Conservation (phyloP, 2,888 invertebrate species). For the Troglohyphantes excavatus region DNA sequence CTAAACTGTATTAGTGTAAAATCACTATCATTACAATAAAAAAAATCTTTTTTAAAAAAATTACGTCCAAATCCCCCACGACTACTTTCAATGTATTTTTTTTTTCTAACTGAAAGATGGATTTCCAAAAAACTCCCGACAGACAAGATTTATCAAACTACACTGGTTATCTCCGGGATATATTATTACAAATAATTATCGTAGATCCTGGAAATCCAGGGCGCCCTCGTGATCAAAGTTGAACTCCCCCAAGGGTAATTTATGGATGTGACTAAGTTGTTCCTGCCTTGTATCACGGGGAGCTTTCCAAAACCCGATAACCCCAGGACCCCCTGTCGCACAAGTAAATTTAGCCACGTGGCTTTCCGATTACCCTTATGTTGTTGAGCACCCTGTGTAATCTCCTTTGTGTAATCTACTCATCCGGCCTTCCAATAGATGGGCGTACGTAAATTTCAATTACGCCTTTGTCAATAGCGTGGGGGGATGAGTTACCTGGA, state of each 20-base stretch:
- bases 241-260: constrained; percentile 68
- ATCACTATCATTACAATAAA: too few species aligned
- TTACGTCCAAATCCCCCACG: not conserved
- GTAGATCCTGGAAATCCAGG: constrained; percentile 2
- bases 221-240: constrained; percentile 55
- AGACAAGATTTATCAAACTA: constrained; percentile 6
- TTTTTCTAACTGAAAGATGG: not conserved
- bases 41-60: too few species aligned
- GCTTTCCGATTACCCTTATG: constrained; percentile 56
- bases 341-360: constrained; percentile 75
- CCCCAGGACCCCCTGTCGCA: constrained; percentile 59
- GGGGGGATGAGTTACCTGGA: constrained; percentile 25
- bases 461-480: constrained; percentile 27
- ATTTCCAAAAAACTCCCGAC: not conserved
- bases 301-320: constrained; percentile 66
- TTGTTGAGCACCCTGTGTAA: constrained; percentile 31
- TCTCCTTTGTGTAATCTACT: constrained; percentile 52
- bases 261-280: constrained; percentile 77
- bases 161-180: constrained; percentile 19
- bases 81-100: too few species aligned
- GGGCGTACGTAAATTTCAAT: constrained; percentile 70
- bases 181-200: constrained; percentile 25
- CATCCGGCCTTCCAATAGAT: constrained; percentile 39
- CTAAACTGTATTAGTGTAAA: too few species aligned
- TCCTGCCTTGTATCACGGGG: constrained; percentile 66